Conservation (phyloP, 2,888 invertebrate species). For the Ferdinandea cuprea region DNA sequence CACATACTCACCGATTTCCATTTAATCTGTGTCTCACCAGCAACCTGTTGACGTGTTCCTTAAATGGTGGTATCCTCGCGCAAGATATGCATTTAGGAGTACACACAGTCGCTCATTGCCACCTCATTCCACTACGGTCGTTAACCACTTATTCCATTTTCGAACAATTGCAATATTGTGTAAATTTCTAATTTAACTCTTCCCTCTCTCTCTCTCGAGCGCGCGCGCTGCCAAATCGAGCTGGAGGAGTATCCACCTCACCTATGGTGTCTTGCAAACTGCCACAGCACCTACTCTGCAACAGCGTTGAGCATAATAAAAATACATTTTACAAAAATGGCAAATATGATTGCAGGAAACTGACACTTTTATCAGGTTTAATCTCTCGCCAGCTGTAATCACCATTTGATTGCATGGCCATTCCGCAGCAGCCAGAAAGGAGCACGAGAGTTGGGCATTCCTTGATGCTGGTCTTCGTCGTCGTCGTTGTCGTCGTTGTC, state of each 20-base stretch:
- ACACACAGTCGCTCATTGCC: conserved; percentile 59
- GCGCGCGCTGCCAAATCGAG: conserved; percentile 16
- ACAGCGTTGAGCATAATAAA: conserved; percentile 60
- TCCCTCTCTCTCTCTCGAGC: too few species aligned
- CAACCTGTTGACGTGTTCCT: conserved; percentile 66
- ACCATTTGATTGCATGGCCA: conserved; percentile 74
- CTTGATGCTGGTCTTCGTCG: conserved; percentile 30
- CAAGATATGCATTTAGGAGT: conserved; percentile 68
- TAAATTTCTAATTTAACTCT: conserved; percentile 73
- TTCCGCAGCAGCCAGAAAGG: conserved; percentile 58
- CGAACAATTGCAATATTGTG: conserved; percentile 77
- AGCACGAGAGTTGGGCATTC: conserved; percentile 67
- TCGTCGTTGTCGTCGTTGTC: conserved; percentile 3
- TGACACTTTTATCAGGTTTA: conserved; percentile 73
- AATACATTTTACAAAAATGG: conserved; percentile 74
- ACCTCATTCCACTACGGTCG: conserved; percentile 75
- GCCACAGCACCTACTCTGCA: conserved; percentile 33
- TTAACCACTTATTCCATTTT: conserved; percentile 79
- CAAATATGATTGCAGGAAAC: conserved; percentile 75
- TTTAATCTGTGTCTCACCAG: conserved; percentile 15
- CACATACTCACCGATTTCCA: conserved; percentile 10
- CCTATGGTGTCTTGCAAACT: not conserved
- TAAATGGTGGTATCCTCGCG: conserved; percentile 69
- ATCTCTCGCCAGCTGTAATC: conserved; percentile 73
- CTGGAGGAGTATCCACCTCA: not conserved